Base-by-base conservation (phyloP, 1,140 invertebrate species). In the Carcinoscorpius rotundicauda region DNA sequence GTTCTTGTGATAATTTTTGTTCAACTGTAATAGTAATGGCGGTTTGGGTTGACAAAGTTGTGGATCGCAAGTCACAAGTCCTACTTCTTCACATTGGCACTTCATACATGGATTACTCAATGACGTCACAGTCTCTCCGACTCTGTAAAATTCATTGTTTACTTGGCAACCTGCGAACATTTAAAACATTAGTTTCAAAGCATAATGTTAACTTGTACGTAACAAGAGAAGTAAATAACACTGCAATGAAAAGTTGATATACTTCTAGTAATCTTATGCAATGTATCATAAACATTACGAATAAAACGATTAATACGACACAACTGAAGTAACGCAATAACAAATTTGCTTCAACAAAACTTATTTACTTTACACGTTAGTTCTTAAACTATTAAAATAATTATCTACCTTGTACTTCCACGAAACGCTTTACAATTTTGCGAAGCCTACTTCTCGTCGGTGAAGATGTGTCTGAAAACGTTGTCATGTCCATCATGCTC, bases 61-160 rank as follows among this genome's bases (percentile, higher is more conserved):
- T 59, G 92, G 91, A 77, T 94, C 88, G 77, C 92, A 95, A 78
- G 92, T 87, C 91, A 95, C 93, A 76, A 91, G 87, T 71, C 91
- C 91, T 11, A 55, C 72, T 10, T 58, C 11, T 57, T 72, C 71
- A 66, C 72, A 94, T 88, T 83, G 91, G 87, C 92, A 95, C 71
- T 88, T 84, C 73, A 92, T 84, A 77, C 92, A 95, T 70, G 91
- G 91, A 74, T 90, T 89, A 72, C 90, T 93, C 52, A 89, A 85
- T 61, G 87, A 84, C 72, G 82, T 82, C 58, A 95, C 87, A 48
- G 85, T 79, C 78, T 94, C 87, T 68, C 91, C 91, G 53, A 91
- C 86, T 75, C 84, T 82, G 74, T 93, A 94, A 48, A 86, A 84
- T 71, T 85, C 82, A 61, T 87, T 88, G 70, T 86, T 83, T 63